Base-by-base conservation (phyloP, 2,113 vertebrate genomes). In the Vidua chalybeata region DNA sequence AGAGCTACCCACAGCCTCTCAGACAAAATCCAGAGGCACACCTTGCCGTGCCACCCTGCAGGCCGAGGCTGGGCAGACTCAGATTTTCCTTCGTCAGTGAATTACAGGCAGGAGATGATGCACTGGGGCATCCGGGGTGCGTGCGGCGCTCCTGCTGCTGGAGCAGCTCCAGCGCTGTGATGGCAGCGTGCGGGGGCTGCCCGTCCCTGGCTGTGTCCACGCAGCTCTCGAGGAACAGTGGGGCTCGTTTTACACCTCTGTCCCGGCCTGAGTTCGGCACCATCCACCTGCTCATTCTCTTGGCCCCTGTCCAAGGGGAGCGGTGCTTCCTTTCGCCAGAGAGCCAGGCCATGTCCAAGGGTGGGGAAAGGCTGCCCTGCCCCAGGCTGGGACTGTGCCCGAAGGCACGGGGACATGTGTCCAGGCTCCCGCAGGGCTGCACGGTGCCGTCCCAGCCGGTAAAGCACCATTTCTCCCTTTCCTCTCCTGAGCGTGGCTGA, bases 261-360 rank as follows among this genome's bases (percentile, higher is more conserved):
- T 67, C 67, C n/a, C 79, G 31, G 83, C 63, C 71, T 14, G 14
- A 81, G 39, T 7, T 86, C 19, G 0, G 73, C 80, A 71, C 21
- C 5, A 31, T 55, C 68, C 61, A 24, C 51, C 73, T 43, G 69
- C 61, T 91, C 68, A 3, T 51, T 15, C 33, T 39, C 35, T 39
- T 8, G 4, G 46, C 46, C 20, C 4, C 0, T 56, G 83, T 51
- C 72, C 79, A 66, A 0, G 0, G 43, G 27, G 11, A 23, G 43
- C 1, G 0, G n/a, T 0, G 10, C 6, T 48, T 43, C 62, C 54
- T 33, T 24, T 45, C 1, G 0, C 1, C 1, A 28, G 54, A 61
- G 18, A 56, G 35, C 37, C 80, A 13, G 62, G 27, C 21, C 13
- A 7, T 2, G 3, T 27, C 71, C 39, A 33, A 10, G 2, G 2